Conservation (phyloP, 1,140 invertebrate species). For the Bombus pyrosoma region DNA sequence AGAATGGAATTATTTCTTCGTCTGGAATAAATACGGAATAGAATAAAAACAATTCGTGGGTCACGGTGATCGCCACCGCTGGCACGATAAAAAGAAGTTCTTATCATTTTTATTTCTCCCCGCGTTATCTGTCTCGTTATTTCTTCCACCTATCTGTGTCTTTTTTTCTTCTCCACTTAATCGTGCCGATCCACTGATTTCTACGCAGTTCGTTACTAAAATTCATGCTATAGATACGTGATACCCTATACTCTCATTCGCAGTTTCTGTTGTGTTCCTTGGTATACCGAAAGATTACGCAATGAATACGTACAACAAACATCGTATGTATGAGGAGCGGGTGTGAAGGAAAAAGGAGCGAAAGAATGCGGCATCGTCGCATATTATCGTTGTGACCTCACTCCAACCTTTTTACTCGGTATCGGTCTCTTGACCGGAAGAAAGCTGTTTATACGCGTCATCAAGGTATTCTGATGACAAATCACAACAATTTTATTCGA, state of each 20-base stretch:
- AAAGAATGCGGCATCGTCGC: conserved; percentile 45
- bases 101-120: conserved; percentile 57
- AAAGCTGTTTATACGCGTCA: conserved; percentile 21
- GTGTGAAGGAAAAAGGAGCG: conserved; percentile 31
- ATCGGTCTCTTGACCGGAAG: conserved; percentile 26
- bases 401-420: conserved; percentile 12
- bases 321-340: neutral
- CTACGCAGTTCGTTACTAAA: conserved; percentile 46
- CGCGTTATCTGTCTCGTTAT: conserved; percentile 43
- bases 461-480: conserved; percentile 25
- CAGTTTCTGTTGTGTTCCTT: neutral
- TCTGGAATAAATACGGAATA: conserved; percentile 15
- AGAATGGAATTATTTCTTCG: conserved; percentile 16
- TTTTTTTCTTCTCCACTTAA: conserved; percentile 24
- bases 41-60: conserved; percentile 17
- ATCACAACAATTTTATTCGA: neutral
- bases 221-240: conserved; percentile 58
- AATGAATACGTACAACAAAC: neutral
- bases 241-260: conserved; percentile 26
- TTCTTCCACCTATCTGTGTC: conserved; percentile 56
- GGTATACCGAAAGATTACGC: neutral
- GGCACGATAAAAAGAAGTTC: conserved; percentile 49
- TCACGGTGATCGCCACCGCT: conserved; percentile 21
- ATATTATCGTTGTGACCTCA: conserved; percentile 53
- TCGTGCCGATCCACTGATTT: conserved; percentile 39